Percentiles rank a stretch among this genome's conserved stretches.
These are phyloP conservation scores for Pterobdella sp. DNA, from an alignment of 2,888 invertebrate genomes.

Conservation along the genomic window DNA sequence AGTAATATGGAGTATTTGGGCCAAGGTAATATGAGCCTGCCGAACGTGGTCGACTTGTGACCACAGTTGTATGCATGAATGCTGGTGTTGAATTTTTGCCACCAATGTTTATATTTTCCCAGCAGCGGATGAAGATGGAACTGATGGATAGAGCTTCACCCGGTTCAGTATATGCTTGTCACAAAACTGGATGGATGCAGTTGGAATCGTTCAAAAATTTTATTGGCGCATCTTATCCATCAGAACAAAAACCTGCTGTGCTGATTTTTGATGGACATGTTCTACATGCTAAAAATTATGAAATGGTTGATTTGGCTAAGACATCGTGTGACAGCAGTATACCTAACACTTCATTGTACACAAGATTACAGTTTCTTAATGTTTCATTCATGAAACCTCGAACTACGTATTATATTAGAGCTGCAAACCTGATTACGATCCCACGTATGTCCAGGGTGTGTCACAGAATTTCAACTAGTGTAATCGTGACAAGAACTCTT, in stretches of 20 bases:
- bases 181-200: slow-evolving; percentile 22
- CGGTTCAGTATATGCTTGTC: slow-evolving; percentile 8
- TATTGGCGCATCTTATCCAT: neutral
- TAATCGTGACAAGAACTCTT: no score
- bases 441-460: no score
- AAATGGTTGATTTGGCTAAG: neutral
- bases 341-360: slow-evolving; percentile 19
- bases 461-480: no score
- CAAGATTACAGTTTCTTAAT: slow-evolving; percentile 22
- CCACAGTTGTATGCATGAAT: slow-evolving; percentile 12
- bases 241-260: neutral
- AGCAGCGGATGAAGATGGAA: slow-evolving; percentile 7
- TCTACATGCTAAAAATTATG: slow-evolving; percentile 14
- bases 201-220: slow-evolving; percentile 16
- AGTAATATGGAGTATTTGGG: no score
- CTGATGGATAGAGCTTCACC: slow-evolving; percentile 20
- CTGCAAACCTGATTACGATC: no score
- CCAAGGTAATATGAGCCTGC: no score
- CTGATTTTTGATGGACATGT: slow-evolving; percentile 15
- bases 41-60: slow-evolving; percentile 11
- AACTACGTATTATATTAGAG: slow-evolving; percentile 25
- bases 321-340: neutral
- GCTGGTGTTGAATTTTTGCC: slow-evolving; percentile 3
- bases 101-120: neutral
- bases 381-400: slow-evolving; percentile 18